phyloP scores from a whole-genome alignment of 2,113 vertebrate species.

The Actenoides lindsayi region DNA sequence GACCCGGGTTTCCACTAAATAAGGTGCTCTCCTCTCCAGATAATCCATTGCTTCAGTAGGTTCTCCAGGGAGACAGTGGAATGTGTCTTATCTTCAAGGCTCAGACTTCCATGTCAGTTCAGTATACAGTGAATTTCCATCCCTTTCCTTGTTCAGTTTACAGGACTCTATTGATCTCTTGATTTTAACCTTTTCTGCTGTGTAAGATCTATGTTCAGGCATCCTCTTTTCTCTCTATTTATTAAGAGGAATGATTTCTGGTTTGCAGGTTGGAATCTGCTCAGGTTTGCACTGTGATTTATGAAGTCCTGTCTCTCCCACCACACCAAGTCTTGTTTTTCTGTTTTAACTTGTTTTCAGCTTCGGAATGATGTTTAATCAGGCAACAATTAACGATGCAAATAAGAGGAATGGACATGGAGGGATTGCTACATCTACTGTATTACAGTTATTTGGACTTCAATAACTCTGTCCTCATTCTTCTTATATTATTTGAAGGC shows the following conservation, averaged over 20 bases:
- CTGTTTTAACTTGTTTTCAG: constrained; percentile 61
- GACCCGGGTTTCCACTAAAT: not conserved
- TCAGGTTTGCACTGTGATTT: constrained; percentile 29
- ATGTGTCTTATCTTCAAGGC: not conserved
- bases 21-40: not conserved
- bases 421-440: constrained; percentile 67
- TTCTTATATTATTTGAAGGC: not conserved
- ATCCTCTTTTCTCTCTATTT: constrained; percentile 33
- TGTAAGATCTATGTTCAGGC: not conserved
- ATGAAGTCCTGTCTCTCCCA: constrained; percentile 17
- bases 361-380: constrained; percentile 76
- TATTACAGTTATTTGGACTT: constrained; percentile 61
- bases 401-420: constrained; percentile 66
- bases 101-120: not conserved
- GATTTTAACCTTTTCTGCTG: not conserved
- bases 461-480: constrained; percentile 52
- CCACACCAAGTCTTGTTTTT: constrained; percentile 49
- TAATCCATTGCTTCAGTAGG: not conserved
- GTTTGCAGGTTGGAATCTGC: constrained; percentile 30
- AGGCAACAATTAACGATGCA: constrained; percentile 75
- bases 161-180: not conserved
- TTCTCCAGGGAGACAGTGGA: not conserved
- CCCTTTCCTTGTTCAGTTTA: not conserved
- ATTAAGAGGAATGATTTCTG: constrained; percentile 28
- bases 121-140: not conserved